Evolutionary conservation across 2,888 invertebrate genomes (phyloP), one percentile per base, ranked within the genome.

Genomic region (Parnassius apollo): DNA sequence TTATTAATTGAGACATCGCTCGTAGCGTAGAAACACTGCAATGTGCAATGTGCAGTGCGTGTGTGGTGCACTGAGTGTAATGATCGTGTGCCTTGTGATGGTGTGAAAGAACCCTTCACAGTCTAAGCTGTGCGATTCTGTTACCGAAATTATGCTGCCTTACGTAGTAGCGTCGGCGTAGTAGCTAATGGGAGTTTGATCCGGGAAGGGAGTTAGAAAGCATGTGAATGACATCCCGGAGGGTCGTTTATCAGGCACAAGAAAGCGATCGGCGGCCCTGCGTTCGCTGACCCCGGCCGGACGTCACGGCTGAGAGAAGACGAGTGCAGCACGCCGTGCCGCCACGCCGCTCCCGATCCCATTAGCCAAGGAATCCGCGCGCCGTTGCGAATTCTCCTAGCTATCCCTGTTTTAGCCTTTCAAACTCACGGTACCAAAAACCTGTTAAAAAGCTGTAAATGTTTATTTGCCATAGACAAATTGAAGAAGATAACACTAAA

Each of bases 231-330:
- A 85, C 82, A 85, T 85, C 82, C 83, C 70, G 74, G 76, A 85
- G 86, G 88, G 86, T 84, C 83, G 86, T 76, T 82, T 78, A 81
- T 82, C 81, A 82, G 81, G 77, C 77, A 82, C 76, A 86, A 74
- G 87, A 88, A 86, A 88, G 87, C 71, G 68, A 69, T 81, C 81
- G 81, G 81, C 80, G 82, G 85, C 83, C 83, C 83, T 83, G 81
- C 85, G 90, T 85, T 82, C 90, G 83, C 81, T 86, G 90, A 90
- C 89, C 89, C 85, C 88, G 83, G 82, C 83, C 87, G 74, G 76
- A 88, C 86, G 90, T 81, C 85, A 86, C 81, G 88, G 81, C 82
- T 85, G 82, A 88, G 85, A 81, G 85, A 83, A 84, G 82, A 81
- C 87, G 85, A 83, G 80, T 80, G 79, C 80, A 77, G 76, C 74